Evolutionary conservation across 2,113 vertebrate genomes (phyloP).

Genomic region (Silurus asotus): DNA sequence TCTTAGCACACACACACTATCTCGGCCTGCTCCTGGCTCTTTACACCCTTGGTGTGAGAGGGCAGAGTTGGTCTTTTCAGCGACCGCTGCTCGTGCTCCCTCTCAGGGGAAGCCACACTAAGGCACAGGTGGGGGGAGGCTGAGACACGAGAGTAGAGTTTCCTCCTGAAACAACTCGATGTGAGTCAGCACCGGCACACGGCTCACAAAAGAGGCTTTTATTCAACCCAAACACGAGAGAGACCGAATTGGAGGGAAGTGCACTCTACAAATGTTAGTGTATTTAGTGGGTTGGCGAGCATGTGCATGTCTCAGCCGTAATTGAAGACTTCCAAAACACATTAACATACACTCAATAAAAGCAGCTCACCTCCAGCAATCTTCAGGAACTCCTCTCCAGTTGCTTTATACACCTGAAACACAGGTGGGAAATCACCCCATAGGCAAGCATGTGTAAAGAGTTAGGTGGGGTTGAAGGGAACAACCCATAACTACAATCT

Average conservation of each 20-base stretch:
- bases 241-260: slow-evolving; percentile 16
- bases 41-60: slow-evolving; percentile 69
- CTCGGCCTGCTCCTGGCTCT: slow-evolving; percentile 60
- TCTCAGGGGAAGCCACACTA: slow-evolving; percentile 56
- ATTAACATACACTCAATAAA: slow-evolving; percentile 5
- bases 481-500: neutral
- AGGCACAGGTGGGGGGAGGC: slow-evolving; percentile 40
- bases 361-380: slow-evolving; percentile 92
- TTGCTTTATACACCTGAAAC: slow-evolving; percentile 91
- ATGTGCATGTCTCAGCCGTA: neutral
- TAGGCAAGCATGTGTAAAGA: neutral
- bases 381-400: slow-evolving; percentile 95
- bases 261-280: slow-evolving; percentile 26
- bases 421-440: neutral
- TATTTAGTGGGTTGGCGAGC: slow-evolving; percentile 18
- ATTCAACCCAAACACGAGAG: slow-evolving; percentile 60
- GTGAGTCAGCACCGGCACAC: slow-evolving; percentile 55
- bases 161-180: slow-evolving; percentile 57
- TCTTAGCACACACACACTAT: slow-evolving; percentile 22
- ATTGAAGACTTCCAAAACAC: slow-evolving; percentile 31
- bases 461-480: too few species aligned
- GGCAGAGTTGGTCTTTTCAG: slow-evolving; percentile 60
- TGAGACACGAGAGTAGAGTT: slow-evolving; percentile 35
- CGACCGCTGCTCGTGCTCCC: slow-evolving; percentile 53
- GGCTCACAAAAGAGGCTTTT: slow-evolving; percentile 74